These are phyloP conservation scores for Phaonia tiefii DNA, from an alignment of 2,888 invertebrate species.

Conservation along the genomic window DNA sequence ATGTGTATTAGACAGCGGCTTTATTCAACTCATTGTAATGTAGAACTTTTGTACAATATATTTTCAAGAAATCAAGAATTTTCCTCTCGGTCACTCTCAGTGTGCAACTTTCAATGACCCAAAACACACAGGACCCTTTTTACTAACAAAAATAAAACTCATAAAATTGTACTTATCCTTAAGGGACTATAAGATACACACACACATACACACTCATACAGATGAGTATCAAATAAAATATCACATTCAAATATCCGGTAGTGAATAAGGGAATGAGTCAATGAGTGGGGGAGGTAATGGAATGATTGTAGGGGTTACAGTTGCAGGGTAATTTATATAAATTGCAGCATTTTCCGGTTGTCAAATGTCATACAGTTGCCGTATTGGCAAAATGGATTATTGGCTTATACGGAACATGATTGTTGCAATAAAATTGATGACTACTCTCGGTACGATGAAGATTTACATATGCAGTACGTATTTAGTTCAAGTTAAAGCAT, in stretches of 20 bases:
- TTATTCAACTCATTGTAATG: no score
- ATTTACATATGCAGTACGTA: neutral
- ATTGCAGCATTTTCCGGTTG: slow-evolving; percentile 56
- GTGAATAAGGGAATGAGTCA: no score
- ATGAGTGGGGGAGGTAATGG: neutral
- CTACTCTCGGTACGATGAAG: neutral
- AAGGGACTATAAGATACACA: neutral
- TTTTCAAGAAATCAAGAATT: slow-evolving; percentile 28
- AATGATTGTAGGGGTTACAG: neutral
- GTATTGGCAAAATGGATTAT: slow-evolving; percentile 13
- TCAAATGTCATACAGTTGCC: slow-evolving; percentile 46
- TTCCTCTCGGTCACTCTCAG: no score
- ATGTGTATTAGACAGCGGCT: neutral
- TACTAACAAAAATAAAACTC: slow-evolving; percentile 14
- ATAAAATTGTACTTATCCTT: slow-evolving; percentile 12
- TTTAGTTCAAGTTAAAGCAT: no score
- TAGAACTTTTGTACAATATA: slow-evolving; percentile 25
- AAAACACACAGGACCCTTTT: slow-evolving; percentile 18
- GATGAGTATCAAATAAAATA: neutral
- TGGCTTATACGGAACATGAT: neutral
- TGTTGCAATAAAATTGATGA: slow-evolving; percentile 4
- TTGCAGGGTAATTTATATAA: slow-evolving; percentile 39
- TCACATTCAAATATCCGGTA: no score
- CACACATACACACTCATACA: neutral
- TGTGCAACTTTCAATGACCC: slow-evolving; percentile 21